Evolutionary conservation across 2,797 vertebrate species (phyloP), one percentile per base, ranked within the genome.

Genomic region (Poeciliopsis turneri): DNA sequence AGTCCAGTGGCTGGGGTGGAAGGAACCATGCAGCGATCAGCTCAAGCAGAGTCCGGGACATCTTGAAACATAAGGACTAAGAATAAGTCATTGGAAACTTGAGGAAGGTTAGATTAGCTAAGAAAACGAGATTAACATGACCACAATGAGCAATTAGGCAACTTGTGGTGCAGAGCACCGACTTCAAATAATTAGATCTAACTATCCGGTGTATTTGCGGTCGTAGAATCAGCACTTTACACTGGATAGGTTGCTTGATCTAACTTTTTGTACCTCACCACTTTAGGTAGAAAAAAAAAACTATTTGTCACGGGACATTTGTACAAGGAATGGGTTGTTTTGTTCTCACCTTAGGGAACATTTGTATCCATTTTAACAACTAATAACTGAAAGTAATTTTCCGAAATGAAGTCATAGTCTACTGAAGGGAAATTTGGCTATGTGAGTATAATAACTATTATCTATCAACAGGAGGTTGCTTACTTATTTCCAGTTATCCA

Each of bases 351-450:
- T 23, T 66, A 36, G 61, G 61, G 61, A 36, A 66, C 16, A 6
- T 66, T 66, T 20, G 8, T 23, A 66, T 18, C 9, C 33, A 66
- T 33, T 64, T 64, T 64, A 28, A 64, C 15, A 64, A 3, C 33
- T 66, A 66, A 66, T 39, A 18, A 23, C 61, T 39, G 61, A 36
- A 64, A 36, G 16, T 64, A 64, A 64, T 64, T 64, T 64, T 64
- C 61, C 8, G 36, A 36, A 64, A 64, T 39, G 16, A 64, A 64
- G 16, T 36, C 33, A 36, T 20, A 4, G 33, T 20, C 16, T 64
- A 36, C 16, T 36, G 18, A 10, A 20, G 16, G 18, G 33, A 64
- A 66, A 66, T 36, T 36, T 36, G 3, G 16, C 36, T 36, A 39
- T 39, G 33, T 11, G 16, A 39, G 61, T 39, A 39, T 66, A 20